Evolutionary conservation across 2,113 vertebrate genomes (phyloP).

Genomic region (Thomomys bottae): DNA sequence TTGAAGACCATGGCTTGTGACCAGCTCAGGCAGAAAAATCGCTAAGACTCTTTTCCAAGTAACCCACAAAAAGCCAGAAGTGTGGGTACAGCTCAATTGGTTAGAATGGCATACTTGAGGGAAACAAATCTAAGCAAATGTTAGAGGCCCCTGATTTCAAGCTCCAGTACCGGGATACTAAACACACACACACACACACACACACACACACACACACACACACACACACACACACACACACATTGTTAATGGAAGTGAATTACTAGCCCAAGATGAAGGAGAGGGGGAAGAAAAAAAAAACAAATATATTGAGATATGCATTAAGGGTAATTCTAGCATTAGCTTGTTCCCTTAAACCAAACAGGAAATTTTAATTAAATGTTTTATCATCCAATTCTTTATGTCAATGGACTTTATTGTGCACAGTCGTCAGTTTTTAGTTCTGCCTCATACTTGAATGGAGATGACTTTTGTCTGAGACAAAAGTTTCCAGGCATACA

Average conservation of each 20-base stretch:
- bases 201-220: no score
- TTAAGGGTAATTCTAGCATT: not conserved
- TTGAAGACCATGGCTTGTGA: no score
- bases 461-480: not conserved
- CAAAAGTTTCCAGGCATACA: not conserved
- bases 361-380: not conserved
- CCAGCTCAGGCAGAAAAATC: no score
- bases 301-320: not conserved
- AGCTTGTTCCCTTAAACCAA: conserved; percentile 2
- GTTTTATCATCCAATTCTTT: not conserved
- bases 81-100: no score
- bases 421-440: not conserved
- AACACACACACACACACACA: no score
- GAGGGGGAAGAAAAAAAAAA: not conserved
- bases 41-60: no score
- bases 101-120: no score
- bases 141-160: no score
- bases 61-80: no score
- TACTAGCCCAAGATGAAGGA: not conserved
- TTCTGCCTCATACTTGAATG: not conserved
- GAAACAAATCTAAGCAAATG: no score
- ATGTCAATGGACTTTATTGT: not conserved
- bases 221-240: no score
- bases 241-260: not conserved
- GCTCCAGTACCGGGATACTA: no score